A percentile compares a stretch with the other conserved stretches of the same genome.
These are phyloP conservation scores for Alviniconcha strummeri DNA, from an alignment of 2,888 invertebrate species.

Conservation along the genomic window DNA sequence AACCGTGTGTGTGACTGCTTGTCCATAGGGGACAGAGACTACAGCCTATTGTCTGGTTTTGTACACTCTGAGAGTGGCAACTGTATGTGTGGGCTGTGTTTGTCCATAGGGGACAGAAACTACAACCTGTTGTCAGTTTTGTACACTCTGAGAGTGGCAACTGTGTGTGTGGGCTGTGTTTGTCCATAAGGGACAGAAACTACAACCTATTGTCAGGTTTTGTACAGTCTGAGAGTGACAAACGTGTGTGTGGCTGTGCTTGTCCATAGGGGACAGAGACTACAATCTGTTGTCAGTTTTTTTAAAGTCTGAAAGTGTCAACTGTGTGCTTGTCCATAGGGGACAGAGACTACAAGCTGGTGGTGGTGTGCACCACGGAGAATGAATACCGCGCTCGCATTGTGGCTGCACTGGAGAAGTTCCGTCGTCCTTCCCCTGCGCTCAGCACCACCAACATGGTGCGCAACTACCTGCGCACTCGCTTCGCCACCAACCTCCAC, in stretches of 20 bases:
- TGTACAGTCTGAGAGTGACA: too few relatives aligned
- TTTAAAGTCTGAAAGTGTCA: too few relatives aligned
- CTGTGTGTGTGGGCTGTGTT: too few relatives aligned
- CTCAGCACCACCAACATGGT: constrained; percentile 34
- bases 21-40: too few relatives aligned
- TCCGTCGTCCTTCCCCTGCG: constrained; percentile 44
- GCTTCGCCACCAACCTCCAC: constrained; percentile 37
- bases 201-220: too few relatives aligned
- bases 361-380: constrained; percentile 61
- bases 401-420: constrained; percentile 58
- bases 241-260: not conserved
- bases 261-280: constrained; percentile 16
- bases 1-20: not conserved
- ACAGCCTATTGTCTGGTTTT: not conserved
- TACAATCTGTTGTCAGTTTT: constrained; percentile 43
- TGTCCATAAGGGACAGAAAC: too few relatives aligned
- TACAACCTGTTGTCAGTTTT: too few relatives aligned
- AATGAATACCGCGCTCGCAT: constrained; percentile 61
- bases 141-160: too few relatives aligned
- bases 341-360: constrained; percentile 50
- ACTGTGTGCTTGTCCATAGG: not conserved
- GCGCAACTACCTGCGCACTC: constrained; percentile 44
- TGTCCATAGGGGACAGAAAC: constrained; percentile 4
- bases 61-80: not conserved
- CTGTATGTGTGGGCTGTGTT: too few relatives aligned